Evolutionary conservation across 2,888 invertebrate species (phyloP).

Genomic region (Polylopha cassiicola): DNA sequence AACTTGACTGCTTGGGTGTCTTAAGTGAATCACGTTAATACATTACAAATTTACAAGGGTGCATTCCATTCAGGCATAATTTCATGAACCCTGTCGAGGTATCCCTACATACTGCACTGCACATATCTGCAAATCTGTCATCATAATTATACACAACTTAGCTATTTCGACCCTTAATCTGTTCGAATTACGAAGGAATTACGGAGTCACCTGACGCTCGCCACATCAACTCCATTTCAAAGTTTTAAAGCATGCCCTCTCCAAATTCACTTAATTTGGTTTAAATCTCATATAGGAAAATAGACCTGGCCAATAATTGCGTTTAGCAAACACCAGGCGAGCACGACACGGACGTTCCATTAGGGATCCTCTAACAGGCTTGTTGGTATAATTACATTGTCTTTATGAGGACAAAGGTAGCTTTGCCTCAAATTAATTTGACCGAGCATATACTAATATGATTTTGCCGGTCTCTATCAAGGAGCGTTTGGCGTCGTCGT

Average conservation of each 20-base stretch:
- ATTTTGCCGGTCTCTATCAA: slow-evolving; percentile 14
- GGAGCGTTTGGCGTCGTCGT: not conserved
- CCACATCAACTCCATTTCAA: slow-evolving; percentile 13
- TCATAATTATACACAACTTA: too few relatives aligned
- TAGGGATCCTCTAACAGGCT: slow-evolving; percentile 45
- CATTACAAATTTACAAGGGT: too few relatives aligned
- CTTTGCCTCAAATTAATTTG: slow-evolving; percentile 44
- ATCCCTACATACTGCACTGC: too few relatives aligned
- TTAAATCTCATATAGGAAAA: slow-evolving; percentile 74
- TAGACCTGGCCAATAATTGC: slow-evolving; percentile 69
- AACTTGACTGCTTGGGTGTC: too few relatives aligned
- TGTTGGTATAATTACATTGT: slow-evolving; percentile 59
- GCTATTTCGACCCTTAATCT: too few relatives aligned
- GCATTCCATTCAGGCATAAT: too few relatives aligned
- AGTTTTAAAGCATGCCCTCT: slow-evolving; percentile 36
- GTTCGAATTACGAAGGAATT: too few relatives aligned
- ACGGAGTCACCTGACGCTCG: too few relatives aligned
- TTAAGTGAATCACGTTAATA: too few relatives aligned
- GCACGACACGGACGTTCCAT: slow-evolving; percentile 48
- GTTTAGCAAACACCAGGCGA: slow-evolving; percentile 61
- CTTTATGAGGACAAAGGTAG: slow-evolving; percentile 48
- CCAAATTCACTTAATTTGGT: slow-evolving; percentile 74
- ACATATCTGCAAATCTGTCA: too few relatives aligned
- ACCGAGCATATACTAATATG: slow-evolving; percentile 24
- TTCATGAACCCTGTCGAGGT: too few relatives aligned